Base-by-base conservation (phyloP, 2,797 vertebrate genomes). In the Helarctos malayanus region DNA sequence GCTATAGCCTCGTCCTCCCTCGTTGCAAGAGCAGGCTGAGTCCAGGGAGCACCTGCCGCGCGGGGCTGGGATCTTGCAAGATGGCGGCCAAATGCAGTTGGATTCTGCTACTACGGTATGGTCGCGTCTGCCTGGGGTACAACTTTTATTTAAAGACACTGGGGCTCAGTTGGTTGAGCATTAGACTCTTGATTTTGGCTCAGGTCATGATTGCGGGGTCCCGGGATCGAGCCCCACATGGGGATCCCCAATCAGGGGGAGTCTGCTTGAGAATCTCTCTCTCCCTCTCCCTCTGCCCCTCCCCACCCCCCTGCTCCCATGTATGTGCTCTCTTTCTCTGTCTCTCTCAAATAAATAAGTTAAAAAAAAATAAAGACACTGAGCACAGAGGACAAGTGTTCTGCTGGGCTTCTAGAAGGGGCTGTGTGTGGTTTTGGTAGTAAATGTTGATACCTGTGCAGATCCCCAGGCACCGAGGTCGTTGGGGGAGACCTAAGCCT, bases 301-400 rank as follows among this genome's bases (percentile, higher is more conserved):
- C 18, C 4, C n/a, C 32, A 65, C 15, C 1, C 16, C 18, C n/a
- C 1, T 41, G 0, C 32, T 10, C 19, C 2, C 11, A 1, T 27
- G 59, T 35, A 32, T 35, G 65, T 16, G 61, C 6, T 2, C 2
- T 18, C 6, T 19, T 7, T 1, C 65, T 35, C n/a, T 35, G n/a
- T 68, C n/a, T 68, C 65, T 35, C 38, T 12, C 38, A 69, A 69
- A 21, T 38, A 38, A 69, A 69, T 69, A 68, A 19, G 35, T 38
- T 16, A n/a, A 23, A 12, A 23, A 68, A 69, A 69, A 38, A 38
- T 18, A 18, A 68, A 68, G 65, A 68, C n/a, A 68, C 65, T 63
- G 19, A 41, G 47, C 35, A 10, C 14, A 35, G 27, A 2, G 8
- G 7, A 35, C 21, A 18, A 65, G 21, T 27, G 8, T 19, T 14